Conservation (phyloP, 2,797 vertebrate species). For the Megaceryle alcyon region DNA sequence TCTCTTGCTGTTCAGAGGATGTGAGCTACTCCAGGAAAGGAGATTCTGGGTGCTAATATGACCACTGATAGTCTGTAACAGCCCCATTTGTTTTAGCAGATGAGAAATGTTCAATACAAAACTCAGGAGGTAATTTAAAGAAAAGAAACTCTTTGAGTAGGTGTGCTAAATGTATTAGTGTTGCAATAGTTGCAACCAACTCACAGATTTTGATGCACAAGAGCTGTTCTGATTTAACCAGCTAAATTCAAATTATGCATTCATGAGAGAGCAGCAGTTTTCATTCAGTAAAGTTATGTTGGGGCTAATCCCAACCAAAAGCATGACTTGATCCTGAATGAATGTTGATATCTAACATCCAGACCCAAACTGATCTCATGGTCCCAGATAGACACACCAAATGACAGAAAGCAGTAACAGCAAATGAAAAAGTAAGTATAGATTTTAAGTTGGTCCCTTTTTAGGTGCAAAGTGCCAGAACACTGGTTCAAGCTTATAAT, state of each 20-base stretch:
- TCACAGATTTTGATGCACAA: neutral
- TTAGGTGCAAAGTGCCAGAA: neutral
- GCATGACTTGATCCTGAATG: neutral
- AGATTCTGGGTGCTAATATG: neutral
- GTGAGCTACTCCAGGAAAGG: neutral
- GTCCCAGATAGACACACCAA: neutral
- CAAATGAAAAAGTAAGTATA: neutral
- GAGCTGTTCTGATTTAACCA: neutral
- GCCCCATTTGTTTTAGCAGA: neutral
- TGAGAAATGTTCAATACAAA: neutral
- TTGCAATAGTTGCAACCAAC: neutral
- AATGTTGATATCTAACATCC: neutral
- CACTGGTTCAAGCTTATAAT: neutral
- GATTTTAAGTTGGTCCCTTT: neutral
- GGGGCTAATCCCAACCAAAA: neutral
- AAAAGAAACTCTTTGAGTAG: neutral
- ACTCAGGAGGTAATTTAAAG: neutral
- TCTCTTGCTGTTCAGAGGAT: neutral
- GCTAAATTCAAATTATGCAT: neutral
- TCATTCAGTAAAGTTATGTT: neutral
- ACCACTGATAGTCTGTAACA: neutral
- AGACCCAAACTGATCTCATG: neutral
- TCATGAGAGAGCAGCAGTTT: neutral
- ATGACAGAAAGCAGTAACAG: neutral
- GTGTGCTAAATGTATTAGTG: neutral